A percentile compares a stretch with the other conserved stretches of the same genome.
Evolutionary conservation across 2,113 vertebrate genomes (phyloP).

Genomic region (Calyptommatus sinebrachiatus): DNA sequence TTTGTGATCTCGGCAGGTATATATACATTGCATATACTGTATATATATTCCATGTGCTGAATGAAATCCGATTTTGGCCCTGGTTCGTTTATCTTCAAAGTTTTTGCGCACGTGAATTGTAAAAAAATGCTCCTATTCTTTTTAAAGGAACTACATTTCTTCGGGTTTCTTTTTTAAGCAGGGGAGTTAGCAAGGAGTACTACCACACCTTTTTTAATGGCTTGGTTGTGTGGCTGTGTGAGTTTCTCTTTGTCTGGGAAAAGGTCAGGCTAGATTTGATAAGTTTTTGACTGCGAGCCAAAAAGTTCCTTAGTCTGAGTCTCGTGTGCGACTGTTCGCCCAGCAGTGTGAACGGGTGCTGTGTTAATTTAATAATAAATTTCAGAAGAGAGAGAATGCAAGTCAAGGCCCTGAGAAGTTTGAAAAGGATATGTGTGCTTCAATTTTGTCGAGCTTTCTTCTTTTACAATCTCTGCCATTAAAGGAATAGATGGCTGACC

Average conservation of each 20-base stretch:
- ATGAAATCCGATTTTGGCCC: not conserved
- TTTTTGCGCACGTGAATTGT: not conserved
- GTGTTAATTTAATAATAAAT: not conserved
- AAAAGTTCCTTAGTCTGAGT: not conserved
- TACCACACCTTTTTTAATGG: not conserved
- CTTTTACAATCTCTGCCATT: not conserved
- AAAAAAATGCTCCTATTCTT: not conserved
- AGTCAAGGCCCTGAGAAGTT: not conserved
- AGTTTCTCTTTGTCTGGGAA: conserved; percentile 10
- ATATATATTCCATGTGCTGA: not conserved
- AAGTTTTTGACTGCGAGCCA: not conserved
- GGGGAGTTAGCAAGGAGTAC: no score
- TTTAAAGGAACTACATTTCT: not conserved
- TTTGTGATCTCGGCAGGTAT: no score
- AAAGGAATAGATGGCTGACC: not conserved
- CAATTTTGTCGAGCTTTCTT: not conserved
- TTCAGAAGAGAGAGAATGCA: not conserved
- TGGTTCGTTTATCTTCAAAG: not conserved
- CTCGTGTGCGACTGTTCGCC: not conserved
- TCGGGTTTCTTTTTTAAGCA: no score
- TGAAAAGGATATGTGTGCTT: not conserved
- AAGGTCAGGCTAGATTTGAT: not conserved
- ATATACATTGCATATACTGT: no score
- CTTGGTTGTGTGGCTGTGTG: not conserved
- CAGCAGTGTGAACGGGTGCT: not conserved